Evolutionary conservation across 2,888 invertebrate genomes (phyloP), one percentile per base, ranked within the genome.

Genomic region (Cosmorhoe ocellata): DNA sequence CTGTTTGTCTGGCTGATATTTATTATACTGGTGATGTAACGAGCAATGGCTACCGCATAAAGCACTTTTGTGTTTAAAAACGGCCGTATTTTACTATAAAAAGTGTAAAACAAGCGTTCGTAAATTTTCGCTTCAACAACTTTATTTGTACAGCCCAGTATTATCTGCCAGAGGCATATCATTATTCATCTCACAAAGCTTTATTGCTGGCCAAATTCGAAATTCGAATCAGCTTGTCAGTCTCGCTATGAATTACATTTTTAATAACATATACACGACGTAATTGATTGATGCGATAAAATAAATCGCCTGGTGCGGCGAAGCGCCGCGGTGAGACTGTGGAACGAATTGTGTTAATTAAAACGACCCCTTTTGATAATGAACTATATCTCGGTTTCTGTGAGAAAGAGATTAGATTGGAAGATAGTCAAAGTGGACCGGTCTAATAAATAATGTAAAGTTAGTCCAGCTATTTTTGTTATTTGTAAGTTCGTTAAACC

Each of bases 211-310:
- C 69, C 72, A 45, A 48, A 53, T 48, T 53, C 38, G 63, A 76
- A 78, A 64, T 65, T 59, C 60, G 59, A 58, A 61, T 61, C 66
- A 69, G 67, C 71, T 74, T 69, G 67, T 63, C 66, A 65, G 64
- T 63, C 67, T 69, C 66, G 67, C 66, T 61, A 68, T 69, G 74
- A 75, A 78, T 82, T 78, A 78, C 80, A 79, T 71, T 76, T 81
- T 82, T 75, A 81, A 80, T 79, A 77, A 77, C 72, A 71, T 71
- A 70, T 71, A 72, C 69, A 74, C 71, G 56, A 58, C 63, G 71
- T 81, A 84, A 87, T 85, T 83, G 84, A 84, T 84, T 83, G 82
- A 83, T 76, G 71, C 69, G 74, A 80, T 82, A 74, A 79, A 81
- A 81, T 81, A 76, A 80, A 84, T 79, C 74, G 75, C 61, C 66